Evolutionary conservation across 2,113 vertebrate species (phyloP).

Genomic region (Chaetorhynchus papuensis): DNA sequence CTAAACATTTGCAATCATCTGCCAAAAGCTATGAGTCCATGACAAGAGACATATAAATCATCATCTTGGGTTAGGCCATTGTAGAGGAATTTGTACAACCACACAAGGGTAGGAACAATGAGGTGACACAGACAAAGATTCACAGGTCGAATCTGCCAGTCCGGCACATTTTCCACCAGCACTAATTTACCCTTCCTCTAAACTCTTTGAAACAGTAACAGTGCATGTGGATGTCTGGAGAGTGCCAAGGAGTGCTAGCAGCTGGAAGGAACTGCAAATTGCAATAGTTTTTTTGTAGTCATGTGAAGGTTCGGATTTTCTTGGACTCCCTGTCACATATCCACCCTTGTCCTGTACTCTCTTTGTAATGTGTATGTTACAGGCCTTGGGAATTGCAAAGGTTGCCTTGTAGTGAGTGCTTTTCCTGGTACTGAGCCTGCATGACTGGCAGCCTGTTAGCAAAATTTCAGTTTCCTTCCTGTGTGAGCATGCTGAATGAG

Average conservation of each 20-base stretch:
- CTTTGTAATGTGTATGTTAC: not conserved
- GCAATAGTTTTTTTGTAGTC: not conserved
- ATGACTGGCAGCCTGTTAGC: not conserved
- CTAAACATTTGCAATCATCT: not conserved
- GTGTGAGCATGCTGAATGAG: not conserved
- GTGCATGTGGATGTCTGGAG: not conserved
- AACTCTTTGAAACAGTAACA: not conserved
- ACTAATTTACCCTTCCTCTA: not conserved
- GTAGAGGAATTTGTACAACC: not conserved
- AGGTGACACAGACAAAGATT: not conserved
- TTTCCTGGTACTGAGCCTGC: not conserved
- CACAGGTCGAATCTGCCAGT: not conserved
- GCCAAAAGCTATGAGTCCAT: not conserved
- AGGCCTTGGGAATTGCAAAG: not conserved
- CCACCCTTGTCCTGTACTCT: not conserved
- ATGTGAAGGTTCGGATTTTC: not conserved
- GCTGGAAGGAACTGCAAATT: not conserved
- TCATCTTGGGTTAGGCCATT: not conserved
- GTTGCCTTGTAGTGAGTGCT: not conserved
- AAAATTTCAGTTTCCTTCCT: not conserved
- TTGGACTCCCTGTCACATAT: not conserved
- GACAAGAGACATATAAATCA: not conserved
- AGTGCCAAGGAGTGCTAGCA: not conserved
- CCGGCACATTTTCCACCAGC: not conserved
- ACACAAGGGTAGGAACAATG: not conserved